Conservation (phyloP, 35 echinoderm and acorn worm species). For the Eucidaris tribuloides region DNA sequence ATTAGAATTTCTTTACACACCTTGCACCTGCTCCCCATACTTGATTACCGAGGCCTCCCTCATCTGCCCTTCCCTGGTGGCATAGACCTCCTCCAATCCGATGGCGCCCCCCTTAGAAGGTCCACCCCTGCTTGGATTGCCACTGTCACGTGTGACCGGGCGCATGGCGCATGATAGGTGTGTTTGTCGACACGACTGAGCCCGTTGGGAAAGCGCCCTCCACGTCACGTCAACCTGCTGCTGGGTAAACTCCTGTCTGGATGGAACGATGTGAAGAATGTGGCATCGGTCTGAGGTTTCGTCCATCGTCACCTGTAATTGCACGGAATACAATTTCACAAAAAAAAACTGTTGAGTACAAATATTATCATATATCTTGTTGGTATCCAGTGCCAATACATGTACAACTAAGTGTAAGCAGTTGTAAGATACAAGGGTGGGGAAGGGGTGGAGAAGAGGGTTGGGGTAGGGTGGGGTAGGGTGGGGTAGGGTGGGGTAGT, state of each 20-base stretch:
- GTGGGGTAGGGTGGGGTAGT: too few relatives aligned
- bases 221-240: slow-evolving; percentile 40
- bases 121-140: neutral
- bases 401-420: too few relatives aligned
- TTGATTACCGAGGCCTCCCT: slow-evolving; percentile 71
- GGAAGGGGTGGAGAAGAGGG: too few relatives aligned
- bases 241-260: slow-evolving; percentile 20
- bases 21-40: slow-evolving; percentile 78
- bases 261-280: neutral
- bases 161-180: neutral
- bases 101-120: neutral
- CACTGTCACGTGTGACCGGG: neutral
- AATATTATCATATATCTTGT: too few relatives aligned
- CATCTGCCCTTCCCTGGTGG: slow-evolving; percentile 39
- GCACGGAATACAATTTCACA: too few relatives aligned
- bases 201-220: neutral
- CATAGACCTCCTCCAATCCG: slow-evolving; percentile 22
- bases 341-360: too few relatives aligned
- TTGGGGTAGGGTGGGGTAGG: too few relatives aligned
- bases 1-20: too few relatives aligned
- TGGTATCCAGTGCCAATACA: too few relatives aligned
- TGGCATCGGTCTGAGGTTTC: too few relatives aligned
- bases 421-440: too few relatives aligned
- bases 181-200: neutral
- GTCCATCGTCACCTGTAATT: too few relatives aligned